Evolutionary conservation across 2,797 vertebrate species (phyloP).

Genomic region (Chaenodraco wilsoni): DNA sequence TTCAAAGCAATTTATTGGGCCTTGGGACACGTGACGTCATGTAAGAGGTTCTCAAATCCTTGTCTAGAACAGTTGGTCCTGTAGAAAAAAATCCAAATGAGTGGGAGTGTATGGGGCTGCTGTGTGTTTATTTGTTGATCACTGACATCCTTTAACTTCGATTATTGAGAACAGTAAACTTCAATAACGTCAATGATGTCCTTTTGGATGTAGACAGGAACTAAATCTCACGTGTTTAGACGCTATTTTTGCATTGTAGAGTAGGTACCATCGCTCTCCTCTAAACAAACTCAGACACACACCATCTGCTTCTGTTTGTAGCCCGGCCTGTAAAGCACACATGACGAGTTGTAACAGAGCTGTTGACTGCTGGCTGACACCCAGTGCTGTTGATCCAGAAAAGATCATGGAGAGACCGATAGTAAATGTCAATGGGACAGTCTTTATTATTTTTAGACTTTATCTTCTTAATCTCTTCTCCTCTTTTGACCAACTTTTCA

Average conservation of each 20-base stretch:
- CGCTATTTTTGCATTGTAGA: background rate
- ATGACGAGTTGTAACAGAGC: slow-evolving; percentile 33
- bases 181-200: background rate
- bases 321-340: slow-evolving; percentile 26
- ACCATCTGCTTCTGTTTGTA: slow-evolving; percentile 57
- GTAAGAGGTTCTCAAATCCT: background rate
- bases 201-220: background rate
- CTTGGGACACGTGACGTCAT: background rate
- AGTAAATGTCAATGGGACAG: background rate
- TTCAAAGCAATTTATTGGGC: no score
- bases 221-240: background rate
- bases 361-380: slow-evolving; percentile 19
- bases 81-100: no score
- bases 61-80: background rate
- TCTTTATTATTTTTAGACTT: background rate
- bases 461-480: background rate
- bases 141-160: background rate
- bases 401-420: background rate
- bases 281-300: slow-evolving; percentile 31
- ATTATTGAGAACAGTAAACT: background rate
- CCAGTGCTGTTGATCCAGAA: background rate
- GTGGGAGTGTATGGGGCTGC: background rate
- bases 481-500: background rate
- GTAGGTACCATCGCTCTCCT: background rate
- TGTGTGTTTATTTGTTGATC: slow-evolving; percentile 14